A percentile compares a stretch with the other conserved stretches of the same genome.
Conservation (phyloP, 30 jellyfish, hydroid and myxozoan genomes). For the Nemopilema nomurai region DNA sequence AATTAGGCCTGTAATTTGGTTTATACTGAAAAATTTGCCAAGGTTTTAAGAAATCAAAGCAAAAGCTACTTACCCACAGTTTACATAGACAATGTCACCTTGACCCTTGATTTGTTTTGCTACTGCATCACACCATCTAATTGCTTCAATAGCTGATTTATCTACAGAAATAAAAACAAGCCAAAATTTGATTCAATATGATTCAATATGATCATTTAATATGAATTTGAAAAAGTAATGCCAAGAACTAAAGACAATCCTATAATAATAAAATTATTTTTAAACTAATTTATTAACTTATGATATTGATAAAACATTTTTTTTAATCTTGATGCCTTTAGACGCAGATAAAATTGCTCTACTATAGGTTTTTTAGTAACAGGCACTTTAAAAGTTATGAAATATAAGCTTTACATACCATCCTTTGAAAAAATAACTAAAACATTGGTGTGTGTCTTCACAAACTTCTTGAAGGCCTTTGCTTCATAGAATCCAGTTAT, state of each 20-base stretch:
- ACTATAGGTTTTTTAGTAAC: too few relatives aligned
- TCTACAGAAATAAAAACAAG: slow-evolving; percentile 38
- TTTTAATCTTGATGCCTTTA: too few relatives aligned
- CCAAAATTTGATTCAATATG: not conserved
- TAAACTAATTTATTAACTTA: too few relatives aligned
- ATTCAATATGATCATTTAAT: too few relatives aligned
- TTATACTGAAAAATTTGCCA: not conserved
- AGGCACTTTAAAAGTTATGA: too few relatives aligned
- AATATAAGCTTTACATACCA: slow-evolving; percentile 60
- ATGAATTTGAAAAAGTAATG: too few relatives aligned
- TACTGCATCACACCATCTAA: slow-evolving; percentile 86
- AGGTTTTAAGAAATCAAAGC: not conserved
- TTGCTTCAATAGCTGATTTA: slow-evolving; percentile 80
- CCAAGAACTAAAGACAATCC: too few relatives aligned
- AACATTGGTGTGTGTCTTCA: slow-evolving; percentile 89
- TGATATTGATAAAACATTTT: too few relatives aligned
- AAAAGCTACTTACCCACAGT: slow-evolving; percentile 79
- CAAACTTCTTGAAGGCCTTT: slow-evolving; percentile 76
- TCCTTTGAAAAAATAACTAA: slow-evolving; percentile 77
- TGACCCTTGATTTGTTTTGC: slow-evolving; percentile 93
- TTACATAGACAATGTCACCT: slow-evolving; percentile 81
- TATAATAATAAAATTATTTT: too few relatives aligned
- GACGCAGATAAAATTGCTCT: too few relatives aligned
- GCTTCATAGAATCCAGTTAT: slow-evolving; percentile 65
- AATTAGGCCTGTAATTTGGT: not conserved